Evolutionary conservation across 2,797 vertebrate species (phyloP).

Genomic region (Pantherophis alleghaniensis): DNA sequence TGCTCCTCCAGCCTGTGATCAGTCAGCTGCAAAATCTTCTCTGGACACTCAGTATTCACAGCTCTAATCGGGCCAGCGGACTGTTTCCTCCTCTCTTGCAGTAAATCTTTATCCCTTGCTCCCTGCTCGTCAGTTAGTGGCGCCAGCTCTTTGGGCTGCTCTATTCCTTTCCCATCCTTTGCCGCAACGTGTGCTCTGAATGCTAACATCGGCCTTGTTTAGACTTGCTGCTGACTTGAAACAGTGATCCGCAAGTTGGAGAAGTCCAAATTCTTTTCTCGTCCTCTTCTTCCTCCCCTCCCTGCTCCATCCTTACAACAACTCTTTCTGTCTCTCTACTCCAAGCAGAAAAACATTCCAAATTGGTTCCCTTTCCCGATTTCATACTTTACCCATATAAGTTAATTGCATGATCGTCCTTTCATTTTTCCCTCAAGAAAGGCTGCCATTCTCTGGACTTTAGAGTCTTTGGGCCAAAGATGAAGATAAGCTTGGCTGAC

Average conservation of each 20-base stretch:
- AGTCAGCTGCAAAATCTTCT: constrained; percentile 84
- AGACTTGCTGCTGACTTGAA: background rate
- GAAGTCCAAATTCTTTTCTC: constrained; percentile 18
- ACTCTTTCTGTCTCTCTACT: background rate
- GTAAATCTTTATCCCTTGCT: constrained; percentile 78
- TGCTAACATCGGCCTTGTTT: constrained; percentile 63
- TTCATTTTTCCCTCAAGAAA: constrained; percentile 8
- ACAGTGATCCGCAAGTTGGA: constrained; percentile 11
- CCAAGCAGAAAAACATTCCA: background rate
- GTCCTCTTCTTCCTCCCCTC: background rate
- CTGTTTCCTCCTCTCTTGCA: constrained; percentile 74
- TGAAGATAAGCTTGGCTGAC: constrained; percentile 39
- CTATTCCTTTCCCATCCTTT: constrained; percentile 69
- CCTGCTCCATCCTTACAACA: background rate
- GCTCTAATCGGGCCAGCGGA: constrained; percentile 75
- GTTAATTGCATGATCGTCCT: constrained; percentile 33
- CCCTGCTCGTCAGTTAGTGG: constrained; percentile 73
- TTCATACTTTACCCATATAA: constrained; percentile 45
- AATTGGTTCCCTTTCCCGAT: background rate
- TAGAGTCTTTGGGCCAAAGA: constrained; percentile 36
- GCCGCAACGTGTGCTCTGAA: constrained; percentile 61
- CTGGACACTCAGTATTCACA: constrained; percentile 80
- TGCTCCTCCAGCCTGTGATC: constrained; percentile 82
- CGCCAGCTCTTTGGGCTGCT: constrained; percentile 75
- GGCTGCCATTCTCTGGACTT: constrained; percentile 5